Conservation (phyloP, 2,888 invertebrate species). For the Acanthosoma haemorrhoidale region DNA sequence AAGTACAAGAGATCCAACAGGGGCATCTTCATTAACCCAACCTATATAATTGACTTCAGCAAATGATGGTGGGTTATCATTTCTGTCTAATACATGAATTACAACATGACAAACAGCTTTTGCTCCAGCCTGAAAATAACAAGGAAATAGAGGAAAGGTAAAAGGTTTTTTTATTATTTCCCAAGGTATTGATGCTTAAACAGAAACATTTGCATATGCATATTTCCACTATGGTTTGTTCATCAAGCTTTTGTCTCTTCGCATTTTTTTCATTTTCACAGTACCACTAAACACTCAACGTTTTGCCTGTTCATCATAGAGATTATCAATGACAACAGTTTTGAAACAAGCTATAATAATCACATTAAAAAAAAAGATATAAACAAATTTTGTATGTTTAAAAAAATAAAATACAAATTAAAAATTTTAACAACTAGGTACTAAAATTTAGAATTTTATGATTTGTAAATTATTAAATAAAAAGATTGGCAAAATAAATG, state of each 20-base stretch:
- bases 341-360: not conserved
- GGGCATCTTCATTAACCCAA: constrained; percentile 68
- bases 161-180: not conserved
- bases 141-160: not conserved
- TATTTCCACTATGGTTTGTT: too few species aligned
- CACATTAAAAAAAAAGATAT: not conserved
- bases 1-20: constrained; percentile 66
- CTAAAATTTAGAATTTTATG: too few species aligned
- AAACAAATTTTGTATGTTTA: not conserved
- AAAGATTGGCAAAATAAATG: too few species aligned
- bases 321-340: not conserved
- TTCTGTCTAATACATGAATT: constrained; percentile 81
- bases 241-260: too few species aligned
- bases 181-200: too few species aligned
- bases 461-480: too few species aligned
- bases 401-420: not conserved
- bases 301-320: not conserved
- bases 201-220: too few species aligned
- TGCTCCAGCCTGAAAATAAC: constrained; percentile 54
- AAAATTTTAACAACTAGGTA: too few species aligned
- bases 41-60: constrained; percentile 61
- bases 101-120: constrained; percentile 64
- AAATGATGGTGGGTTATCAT: constrained; percentile 77
- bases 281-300: too few species aligned
- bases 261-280: too few species aligned